Base-by-base conservation (phyloP, 2,888 invertebrate species). In the Serripes groenlandicus region DNA sequence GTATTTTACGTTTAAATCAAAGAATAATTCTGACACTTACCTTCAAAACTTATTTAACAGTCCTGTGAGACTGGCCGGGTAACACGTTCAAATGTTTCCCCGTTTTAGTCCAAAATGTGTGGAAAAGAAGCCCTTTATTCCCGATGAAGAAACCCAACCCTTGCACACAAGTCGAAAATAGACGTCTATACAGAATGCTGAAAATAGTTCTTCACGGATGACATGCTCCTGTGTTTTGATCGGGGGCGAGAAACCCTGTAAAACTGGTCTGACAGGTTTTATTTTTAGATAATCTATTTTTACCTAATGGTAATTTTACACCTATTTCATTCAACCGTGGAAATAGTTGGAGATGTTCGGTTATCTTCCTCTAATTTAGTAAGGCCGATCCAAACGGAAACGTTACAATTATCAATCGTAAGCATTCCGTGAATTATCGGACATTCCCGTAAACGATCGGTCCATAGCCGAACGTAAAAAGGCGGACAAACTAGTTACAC, bases 191-290 rank as follows among this genome's bases (percentile, higher is more conserved):
- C 66, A 68, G 52, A 78, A 56, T 64, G 52, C 83, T 60, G 72
- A 76, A 83, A 79, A 76, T 74, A 78, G 76, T 56, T 52, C 42
- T 73, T 75, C 78, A 81, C 76, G 84, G 69, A 75, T 76, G 68
- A 49, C 15, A 37, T 56, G 37, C 4, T 56, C 42, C 35, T 79
- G 76, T 85, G 49, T 82, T 76, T 83, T 79, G 79, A 74, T 77
- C 72, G 72, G 30, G 60, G 68, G 56, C 42, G 70, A 58, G 52
- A 70, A 76, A 83, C 72, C 86, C 76, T 81, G 86, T 72, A 89
- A 85, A 89, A 89, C 89, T 81, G 76, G 89, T 89, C 87, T 74
- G 79, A 89, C 89, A 70, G 75, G 80, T 89, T 49, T 80, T 86
- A 84, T 78, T 71, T 77, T 74, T 84, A 80, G 82, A 80, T 52